A percentile compares a stretch with the other conserved stretches of the same genome.
phyloP scores from a whole-genome alignment of 2,888 invertebrate species.

The Drosophila mayaguana region DNA sequence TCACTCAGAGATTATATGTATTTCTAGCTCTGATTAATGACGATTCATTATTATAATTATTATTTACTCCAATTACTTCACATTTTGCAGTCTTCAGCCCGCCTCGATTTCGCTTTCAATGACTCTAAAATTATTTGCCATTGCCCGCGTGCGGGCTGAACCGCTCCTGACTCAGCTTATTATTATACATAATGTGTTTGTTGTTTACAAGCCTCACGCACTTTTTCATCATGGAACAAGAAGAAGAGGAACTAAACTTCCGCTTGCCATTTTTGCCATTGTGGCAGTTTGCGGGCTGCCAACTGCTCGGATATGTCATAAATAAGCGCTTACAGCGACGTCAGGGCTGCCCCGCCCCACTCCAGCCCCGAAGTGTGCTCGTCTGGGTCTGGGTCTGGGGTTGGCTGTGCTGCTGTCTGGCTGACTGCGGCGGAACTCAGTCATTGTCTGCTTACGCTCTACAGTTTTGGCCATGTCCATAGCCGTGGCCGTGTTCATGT shows the following conservation, averaged over 20 bases:
- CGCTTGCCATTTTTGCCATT: not conserved
- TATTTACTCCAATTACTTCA: no score
- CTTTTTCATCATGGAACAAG: slow-evolving; percentile 45
- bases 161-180: slow-evolving; percentile 37
- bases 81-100: no score
- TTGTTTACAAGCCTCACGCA: slow-evolving; percentile 57
- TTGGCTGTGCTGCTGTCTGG: not conserved
- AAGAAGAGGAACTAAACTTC: slow-evolving; percentile 41
- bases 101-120: no score
- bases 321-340: slow-evolving; percentile 51
- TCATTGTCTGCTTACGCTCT: slow-evolving; percentile 35
- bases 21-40: no score
- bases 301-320: slow-evolving; percentile 51
- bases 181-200: slow-evolving; percentile 48
- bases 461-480: slow-evolving; percentile 24
- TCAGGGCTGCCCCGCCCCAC: slow-evolving; percentile 3
- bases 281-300: not conserved
- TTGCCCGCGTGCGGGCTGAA: not conserved
- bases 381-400: not conserved
- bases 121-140: no score
- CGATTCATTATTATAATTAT: no score
- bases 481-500: slow-evolving; percentile 15
- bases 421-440: slow-evolving; percentile 4
- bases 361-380: not conserved
- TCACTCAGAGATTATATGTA: no score